Conservation (phyloP, 2,113 vertebrate genomes). For the Pachyramphus minor region DNA sequence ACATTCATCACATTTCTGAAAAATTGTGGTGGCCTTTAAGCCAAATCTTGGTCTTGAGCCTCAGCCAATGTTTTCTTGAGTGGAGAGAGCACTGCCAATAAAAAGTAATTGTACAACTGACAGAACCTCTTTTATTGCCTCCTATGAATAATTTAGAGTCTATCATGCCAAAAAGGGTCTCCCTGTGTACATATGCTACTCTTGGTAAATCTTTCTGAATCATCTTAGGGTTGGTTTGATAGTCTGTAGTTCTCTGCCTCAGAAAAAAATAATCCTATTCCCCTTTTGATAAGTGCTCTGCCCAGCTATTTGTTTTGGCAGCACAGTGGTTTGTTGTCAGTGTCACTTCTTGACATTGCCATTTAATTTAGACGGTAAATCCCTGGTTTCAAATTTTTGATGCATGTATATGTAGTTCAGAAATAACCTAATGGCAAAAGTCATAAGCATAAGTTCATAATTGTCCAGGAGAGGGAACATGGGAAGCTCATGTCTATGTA, state of each 20-base stretch:
- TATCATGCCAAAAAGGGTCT: slow-evolving; percentile 45
- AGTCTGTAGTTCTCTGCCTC: slow-evolving; percentile 8
- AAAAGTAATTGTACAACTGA: slow-evolving; percentile 73
- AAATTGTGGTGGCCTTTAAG: slow-evolving; percentile 70
- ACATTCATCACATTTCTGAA: slow-evolving; percentile 75
- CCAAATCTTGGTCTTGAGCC: slow-evolving; percentile 73
- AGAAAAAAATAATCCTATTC: background rate
- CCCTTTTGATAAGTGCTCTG: background rate
- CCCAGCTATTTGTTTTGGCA: background rate
- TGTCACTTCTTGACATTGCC: background rate
- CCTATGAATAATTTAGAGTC: slow-evolving; percentile 63
- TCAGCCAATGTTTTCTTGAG: slow-evolving; percentile 73
- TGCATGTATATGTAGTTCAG: background rate
- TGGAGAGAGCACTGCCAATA: slow-evolving; percentile 71
- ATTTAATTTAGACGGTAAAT: background rate
- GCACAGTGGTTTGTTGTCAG: background rate
- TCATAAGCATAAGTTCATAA: background rate
- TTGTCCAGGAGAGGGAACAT: background rate
- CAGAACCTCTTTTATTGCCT: slow-evolving; percentile 73
- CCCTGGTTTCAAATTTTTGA: background rate
- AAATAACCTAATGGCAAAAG: background rate
- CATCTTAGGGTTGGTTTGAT: background rate
- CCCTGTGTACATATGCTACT: background rate
- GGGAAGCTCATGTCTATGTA: background rate
- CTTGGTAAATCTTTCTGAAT: slow-evolving; percentile 30